phyloP scores from a whole-genome alignment of 2,888 invertebrate species.

The Gerris lacustris region DNA sequence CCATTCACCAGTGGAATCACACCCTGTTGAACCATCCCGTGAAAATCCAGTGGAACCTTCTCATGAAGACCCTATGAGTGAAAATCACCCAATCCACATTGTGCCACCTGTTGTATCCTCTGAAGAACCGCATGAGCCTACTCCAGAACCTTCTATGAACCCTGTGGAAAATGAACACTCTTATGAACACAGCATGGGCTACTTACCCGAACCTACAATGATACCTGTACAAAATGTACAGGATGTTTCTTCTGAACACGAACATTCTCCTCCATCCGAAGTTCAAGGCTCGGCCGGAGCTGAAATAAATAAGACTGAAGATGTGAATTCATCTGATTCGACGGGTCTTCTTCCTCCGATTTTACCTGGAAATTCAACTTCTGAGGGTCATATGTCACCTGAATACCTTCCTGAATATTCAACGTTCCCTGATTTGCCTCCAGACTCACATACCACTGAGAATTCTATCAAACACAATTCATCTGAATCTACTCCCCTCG shows the following conservation, averaged over 20 bases:
- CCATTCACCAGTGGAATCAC: constrained; percentile 16
- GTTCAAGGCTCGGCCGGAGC: not conserved
- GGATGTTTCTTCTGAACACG: not conserved
- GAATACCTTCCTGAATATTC: not conserved
- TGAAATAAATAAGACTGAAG: not conserved
- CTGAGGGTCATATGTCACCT: not conserved
- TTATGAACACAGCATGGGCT: constrained; percentile 18
- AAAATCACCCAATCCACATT: constrained; percentile 29
- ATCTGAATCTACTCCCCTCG: not conserved
- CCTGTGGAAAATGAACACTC: constrained; percentile 27
- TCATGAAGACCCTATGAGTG: constrained; percentile 28
- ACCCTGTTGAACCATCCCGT: constrained; percentile 9
- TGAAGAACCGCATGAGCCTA: constrained; percentile 27
- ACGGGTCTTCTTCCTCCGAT: not conserved
- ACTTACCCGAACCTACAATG: constrained; percentile 31
- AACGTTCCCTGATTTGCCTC: not conserved
- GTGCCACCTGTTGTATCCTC: constrained; percentile 30
- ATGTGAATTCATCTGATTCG: not conserved
- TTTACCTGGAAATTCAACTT: too few species aligned
- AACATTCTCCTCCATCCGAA: not conserved
- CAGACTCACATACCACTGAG: not conserved
- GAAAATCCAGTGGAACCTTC: constrained; percentile 25
- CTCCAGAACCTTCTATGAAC: constrained; percentile 28
- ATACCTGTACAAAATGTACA: constrained; percentile 21
- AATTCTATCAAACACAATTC: not conserved